Percentiles rank a stretch among this genome's conserved stretches.
phyloP scores from a whole-genome alignment of 2,888 invertebrate genomes.

The Agrenia bidenticulata region DNA sequence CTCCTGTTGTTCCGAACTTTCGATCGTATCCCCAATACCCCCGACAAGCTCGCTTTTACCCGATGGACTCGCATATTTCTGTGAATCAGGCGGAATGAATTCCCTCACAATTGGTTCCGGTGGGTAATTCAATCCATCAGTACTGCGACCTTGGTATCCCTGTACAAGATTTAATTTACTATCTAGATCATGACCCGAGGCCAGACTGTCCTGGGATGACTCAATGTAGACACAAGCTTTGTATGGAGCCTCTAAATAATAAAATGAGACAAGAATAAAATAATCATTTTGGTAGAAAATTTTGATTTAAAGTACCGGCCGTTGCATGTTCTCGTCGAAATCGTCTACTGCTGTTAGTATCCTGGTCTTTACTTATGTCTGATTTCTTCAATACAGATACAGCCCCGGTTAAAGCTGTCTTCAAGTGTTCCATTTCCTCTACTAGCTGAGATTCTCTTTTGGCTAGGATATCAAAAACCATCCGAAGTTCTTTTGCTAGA shows the following conservation, averaged over 20 bases:
- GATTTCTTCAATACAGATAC: constrained; percentile 30
- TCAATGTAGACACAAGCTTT: constrained; percentile 44
- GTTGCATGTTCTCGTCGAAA: constrained; percentile 12
- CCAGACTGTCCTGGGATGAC: not conserved
- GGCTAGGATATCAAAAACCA: constrained; percentile 30
- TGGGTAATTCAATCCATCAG: not conserved
- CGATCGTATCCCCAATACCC: too few relatives aligned
- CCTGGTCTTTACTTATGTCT: not conserved
- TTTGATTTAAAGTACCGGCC: too few relatives aligned
- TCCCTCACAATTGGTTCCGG: constrained; percentile 1
- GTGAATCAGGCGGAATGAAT: not conserved
- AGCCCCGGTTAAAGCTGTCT: constrained; percentile 32
- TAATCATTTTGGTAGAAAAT: too few relatives aligned
- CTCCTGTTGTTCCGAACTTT: too few relatives aligned
- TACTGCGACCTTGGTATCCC: too few relatives aligned
- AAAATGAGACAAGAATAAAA: not conserved
- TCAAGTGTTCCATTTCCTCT: constrained; percentile 37
- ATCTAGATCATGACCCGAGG: too few relatives aligned
- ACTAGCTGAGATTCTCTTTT: constrained; percentile 33
- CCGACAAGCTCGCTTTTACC: not conserved
- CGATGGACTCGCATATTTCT: not conserved
- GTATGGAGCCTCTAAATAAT: constrained; percentile 27
- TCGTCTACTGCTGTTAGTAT: constrained; percentile 6
- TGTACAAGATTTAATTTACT: too few relatives aligned
- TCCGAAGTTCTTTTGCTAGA: constrained; percentile 35